Evolutionary conservation across 2,888 invertebrate genomes (phyloP).

Genomic region (Odontothrips loti): DNA sequence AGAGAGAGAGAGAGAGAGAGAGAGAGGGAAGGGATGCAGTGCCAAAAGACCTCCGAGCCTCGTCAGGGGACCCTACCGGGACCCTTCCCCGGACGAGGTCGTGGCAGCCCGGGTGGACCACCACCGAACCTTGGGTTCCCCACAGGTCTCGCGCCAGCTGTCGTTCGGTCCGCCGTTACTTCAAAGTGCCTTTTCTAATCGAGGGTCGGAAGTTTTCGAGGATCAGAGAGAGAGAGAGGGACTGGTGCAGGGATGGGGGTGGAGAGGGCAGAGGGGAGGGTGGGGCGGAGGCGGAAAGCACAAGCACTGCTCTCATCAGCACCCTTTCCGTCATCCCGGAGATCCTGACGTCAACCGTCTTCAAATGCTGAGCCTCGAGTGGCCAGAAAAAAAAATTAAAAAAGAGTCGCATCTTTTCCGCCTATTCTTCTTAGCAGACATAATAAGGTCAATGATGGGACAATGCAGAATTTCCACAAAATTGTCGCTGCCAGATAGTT

Average conservation of each 20-base stretch:
- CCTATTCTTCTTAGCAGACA: neutral
- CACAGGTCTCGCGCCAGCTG: constrained; percentile 22
- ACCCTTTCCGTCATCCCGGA: neutral
- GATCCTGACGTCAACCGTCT: neutral
- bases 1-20: too few species aligned
- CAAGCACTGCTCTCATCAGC: constrained; percentile 23
- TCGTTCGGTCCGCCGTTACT: constrained; percentile 33
- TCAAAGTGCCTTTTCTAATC: constrained; percentile 31
- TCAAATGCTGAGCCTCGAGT: neutral
- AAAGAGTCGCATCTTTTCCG: neutral
- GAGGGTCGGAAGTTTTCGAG: constrained; percentile 6
- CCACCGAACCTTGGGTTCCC: constrained; percentile 22
- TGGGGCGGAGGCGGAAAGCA: neutral
- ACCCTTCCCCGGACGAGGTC: neutral
- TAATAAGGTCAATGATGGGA: too few species aligned
- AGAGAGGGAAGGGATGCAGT: neutral
- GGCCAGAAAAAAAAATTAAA: neutral
- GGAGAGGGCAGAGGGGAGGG: constrained; percentile 27
- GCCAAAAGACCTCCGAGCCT: neutral
- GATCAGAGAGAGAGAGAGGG: constrained; percentile 25
- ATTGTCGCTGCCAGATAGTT: too few species aligned
- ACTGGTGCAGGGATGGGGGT: constrained; percentile 23
- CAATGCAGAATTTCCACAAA: too few species aligned
- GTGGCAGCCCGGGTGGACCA: neutral
- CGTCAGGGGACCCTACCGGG: neutral